Evolutionary conservation across 2,797 vertebrate species (phyloP).

Genomic region (Characodon lateralis): DNA sequence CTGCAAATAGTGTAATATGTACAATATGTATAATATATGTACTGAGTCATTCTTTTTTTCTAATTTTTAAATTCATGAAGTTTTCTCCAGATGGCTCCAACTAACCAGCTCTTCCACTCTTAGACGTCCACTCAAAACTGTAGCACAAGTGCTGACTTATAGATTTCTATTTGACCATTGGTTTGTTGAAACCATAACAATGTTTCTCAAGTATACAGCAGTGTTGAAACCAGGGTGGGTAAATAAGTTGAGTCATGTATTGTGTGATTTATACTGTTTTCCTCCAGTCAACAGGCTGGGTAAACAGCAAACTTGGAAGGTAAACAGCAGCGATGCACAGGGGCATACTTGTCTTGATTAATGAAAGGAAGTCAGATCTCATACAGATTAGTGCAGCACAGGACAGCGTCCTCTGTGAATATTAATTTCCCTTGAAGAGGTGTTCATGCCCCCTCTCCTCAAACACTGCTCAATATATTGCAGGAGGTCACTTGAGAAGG

Average conservation of each 20-base stretch:
- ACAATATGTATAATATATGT: no score
- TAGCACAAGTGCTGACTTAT: background rate
- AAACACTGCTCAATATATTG: conserved; percentile 66
- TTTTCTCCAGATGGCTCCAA: background rate
- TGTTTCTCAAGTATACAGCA: conserved; percentile 24
- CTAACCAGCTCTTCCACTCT: background rate
- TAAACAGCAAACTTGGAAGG: conserved; percentile 75
- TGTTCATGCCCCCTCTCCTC: conserved; percentile 58
- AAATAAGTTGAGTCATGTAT: conserved; percentile 64
- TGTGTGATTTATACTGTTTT: conserved; percentile 74
- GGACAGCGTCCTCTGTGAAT: conserved; percentile 73
- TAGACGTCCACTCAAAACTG: background rate
- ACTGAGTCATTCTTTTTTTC: background rate
- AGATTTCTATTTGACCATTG: background rate
- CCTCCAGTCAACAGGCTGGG: conserved; percentile 75
- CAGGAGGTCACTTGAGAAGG: conserved; percentile 69
- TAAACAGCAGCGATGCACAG: conserved; percentile 72
- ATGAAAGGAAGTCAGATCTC: conserved; percentile 81
- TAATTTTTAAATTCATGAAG: background rate
- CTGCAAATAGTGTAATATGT: background rate
- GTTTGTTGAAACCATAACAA: conserved; percentile 3
- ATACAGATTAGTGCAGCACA: conserved; percentile 76
- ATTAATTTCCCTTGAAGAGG: conserved; percentile 78
- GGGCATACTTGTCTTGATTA: conserved; percentile 77
- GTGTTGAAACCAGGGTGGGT: conserved; percentile 29